Conservation (phyloP, 2,888 invertebrate genomes). For the Agapetus fuscipes region DNA sequence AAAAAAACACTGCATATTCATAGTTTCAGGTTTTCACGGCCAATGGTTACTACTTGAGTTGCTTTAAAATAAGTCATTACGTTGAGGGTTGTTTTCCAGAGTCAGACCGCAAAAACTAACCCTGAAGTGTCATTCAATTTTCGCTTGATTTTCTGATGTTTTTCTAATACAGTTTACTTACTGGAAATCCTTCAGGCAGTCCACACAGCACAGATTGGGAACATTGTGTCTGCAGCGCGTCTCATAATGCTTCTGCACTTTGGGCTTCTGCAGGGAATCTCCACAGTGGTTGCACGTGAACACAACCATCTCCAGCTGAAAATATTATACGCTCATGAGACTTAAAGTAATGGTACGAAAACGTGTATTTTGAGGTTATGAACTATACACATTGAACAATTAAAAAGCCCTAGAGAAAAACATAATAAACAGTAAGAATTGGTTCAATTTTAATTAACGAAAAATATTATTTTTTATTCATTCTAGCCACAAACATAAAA, state of each 20-base stretch:
- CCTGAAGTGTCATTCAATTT: too few species aligned
- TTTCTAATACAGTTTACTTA: conserved; percentile 36
- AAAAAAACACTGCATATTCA: too few species aligned
- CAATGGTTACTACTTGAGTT: too few species aligned
- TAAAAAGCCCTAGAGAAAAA: neutral
- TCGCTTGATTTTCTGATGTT: neutral
- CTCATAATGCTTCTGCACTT: conserved; percentile 81
- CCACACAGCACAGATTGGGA: conserved; percentile 79
- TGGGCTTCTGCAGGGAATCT: conserved; percentile 81
- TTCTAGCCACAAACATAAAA: too few species aligned
- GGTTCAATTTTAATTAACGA: too few species aligned
- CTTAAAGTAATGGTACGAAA: neutral
- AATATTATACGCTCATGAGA: conserved; percentile 3
- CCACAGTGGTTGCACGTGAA: conserved; percentile 92
- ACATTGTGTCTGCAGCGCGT: conserved; percentile 58
- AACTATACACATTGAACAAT: neutral
- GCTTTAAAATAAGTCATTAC: too few species aligned
- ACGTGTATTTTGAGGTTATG: neutral
- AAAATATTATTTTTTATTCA: too few species aligned
- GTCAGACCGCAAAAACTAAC: too few species aligned
- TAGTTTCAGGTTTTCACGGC: too few species aligned
- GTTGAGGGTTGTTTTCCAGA: too few species aligned
- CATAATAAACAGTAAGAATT: neutral
- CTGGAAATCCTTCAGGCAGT: conserved; percentile 86
- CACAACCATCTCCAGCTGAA: conserved; percentile 84